These are phyloP conservation scores for Daboia siamensis DNA, from an alignment of 2,113 vertebrate genomes.

Conservation along the genomic window DNA sequence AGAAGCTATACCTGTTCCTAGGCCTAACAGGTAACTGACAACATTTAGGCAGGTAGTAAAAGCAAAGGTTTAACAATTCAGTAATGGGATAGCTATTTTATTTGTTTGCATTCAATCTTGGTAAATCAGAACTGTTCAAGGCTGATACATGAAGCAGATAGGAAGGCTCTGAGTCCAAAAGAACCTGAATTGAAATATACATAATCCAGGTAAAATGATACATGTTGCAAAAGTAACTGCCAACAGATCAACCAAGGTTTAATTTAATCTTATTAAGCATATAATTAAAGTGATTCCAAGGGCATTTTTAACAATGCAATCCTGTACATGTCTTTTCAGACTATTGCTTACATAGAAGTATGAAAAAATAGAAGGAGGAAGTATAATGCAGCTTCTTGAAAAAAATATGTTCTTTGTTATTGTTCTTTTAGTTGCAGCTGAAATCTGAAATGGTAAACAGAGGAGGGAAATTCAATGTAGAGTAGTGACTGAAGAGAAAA, in stretches of 20 bases:
- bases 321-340: not conserved
- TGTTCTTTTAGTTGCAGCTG: not conserved
- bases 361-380: not conserved
- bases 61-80: not conserved
- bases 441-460: not conserved
- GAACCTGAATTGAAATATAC: not conserved
- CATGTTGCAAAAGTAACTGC: not conserved
- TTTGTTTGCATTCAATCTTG: not conserved
- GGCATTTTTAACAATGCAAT: not conserved
- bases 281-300: not conserved
- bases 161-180: not conserved
- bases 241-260: not conserved
- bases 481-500: not conserved
- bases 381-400: not conserved
- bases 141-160: not conserved
- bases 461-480: not conserved
- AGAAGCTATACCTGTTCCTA: not conserved
- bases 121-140: not conserved
- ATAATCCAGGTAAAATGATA: rapidly evolving
- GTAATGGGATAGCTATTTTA: not conserved
- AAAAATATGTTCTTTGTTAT: not conserved
- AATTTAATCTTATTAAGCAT: not conserved
- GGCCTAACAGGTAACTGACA: not conserved
- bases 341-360: not conserved
- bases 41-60: not conserved